Evolutionary conservation across 2,113 vertebrate genomes (phyloP), one percentile per base, ranked within the genome.

Genomic region (Stegastes partitus): DNA sequence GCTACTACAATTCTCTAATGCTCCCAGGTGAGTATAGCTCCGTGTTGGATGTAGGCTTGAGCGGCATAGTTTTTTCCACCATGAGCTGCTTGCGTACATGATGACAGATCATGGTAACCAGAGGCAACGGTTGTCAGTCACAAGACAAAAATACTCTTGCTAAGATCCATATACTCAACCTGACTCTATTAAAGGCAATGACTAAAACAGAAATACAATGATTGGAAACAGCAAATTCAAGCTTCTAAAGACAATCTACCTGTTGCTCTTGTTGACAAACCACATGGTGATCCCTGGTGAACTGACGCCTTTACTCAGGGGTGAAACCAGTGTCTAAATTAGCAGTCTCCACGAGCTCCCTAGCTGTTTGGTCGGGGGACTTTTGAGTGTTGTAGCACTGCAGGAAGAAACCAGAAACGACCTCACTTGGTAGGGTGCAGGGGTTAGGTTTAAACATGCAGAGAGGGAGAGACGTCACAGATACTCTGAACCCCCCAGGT

Each of bases 201-300:
- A 65, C 53, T 31, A 23, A 61, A 53, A 45, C 9, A 34, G 49
- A 25, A 50, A 49, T 11, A 6, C 22, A 26, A n/a, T 37, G 11
- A 26, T 18, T 8, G 22, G 6, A 57, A 45, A 53, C 1, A 21
- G 22, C 23, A 63, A 54, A 58, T 23, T 39, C 11, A 18, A 53
- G 4, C 28, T 57, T 66, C 19, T 25, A 19, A 51, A 71, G 47
- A 5, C 8, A 2, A 16, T 23, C 3, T 25, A 58, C 56, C 53
- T 78, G 58, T 71, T 77, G 79, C 23, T 68, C 5, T 74, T 63
- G 49, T 80, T 78, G 65, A 76, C 26, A 79, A 74, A 68, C 16
- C 25, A 10, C 45, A 1, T 55, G 18, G 19, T 49, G 74, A 61
- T 61, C 81, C 39, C 23, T 0, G 42, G 22, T 73, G 74, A 57